Evolutionary conservation across 2,113 vertebrate genomes (phyloP).

Genomic region (Dicaeum eximium): DNA sequence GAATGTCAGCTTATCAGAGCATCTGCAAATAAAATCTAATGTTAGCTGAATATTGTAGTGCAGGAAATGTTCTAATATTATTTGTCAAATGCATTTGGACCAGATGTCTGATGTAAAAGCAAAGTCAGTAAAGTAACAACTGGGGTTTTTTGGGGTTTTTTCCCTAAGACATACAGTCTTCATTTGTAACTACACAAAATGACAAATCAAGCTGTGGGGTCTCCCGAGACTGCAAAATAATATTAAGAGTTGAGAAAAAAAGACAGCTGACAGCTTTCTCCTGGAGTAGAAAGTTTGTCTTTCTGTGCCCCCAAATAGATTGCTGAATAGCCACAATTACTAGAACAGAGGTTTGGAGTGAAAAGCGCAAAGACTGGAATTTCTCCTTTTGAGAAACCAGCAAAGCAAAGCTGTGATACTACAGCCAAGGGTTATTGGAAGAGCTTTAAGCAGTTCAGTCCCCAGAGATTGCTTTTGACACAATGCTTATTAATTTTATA

Average conservation of each 20-base stretch:
- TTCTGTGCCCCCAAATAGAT: neutral
- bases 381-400: neutral
- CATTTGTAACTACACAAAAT: neutral
- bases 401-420: neutral
- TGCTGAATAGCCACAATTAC: neutral
- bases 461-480: neutral
- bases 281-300: neutral
- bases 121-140: neutral
- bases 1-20: constrained; percentile 27
- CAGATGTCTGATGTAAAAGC: constrained; percentile 28
- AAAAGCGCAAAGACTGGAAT: neutral
- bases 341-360: neutral
- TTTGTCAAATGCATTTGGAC: constrained; percentile 21
- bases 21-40: constrained; percentile 33
- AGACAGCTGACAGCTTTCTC: neutral
- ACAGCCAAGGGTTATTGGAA: neutral
- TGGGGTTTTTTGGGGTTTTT: neutral
- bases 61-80: constrained; percentile 33
- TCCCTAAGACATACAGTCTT: neutral
- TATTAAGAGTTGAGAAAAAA: neutral
- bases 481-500: neutral
- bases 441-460: neutral
- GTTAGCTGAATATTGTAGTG: constrained; percentile 32
- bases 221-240: neutral
- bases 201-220: neutral